Percentiles rank a stretch among this genome's conserved stretches.
Conservation (phyloP, 2,888 invertebrate genomes). For the Mythimna pallens region DNA sequence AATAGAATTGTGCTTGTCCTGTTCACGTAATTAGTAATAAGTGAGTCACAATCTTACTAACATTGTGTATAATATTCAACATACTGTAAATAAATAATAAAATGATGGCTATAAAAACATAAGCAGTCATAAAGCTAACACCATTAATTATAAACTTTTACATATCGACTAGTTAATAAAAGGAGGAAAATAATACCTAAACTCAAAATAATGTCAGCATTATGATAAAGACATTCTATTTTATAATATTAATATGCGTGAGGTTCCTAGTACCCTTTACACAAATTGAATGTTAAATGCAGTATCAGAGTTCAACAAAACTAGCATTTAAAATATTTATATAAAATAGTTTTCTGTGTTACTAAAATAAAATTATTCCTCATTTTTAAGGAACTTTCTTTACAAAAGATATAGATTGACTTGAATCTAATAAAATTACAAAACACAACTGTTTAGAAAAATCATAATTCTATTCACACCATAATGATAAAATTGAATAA, state of each 20-base stretch:
- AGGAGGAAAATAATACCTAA: neutral
- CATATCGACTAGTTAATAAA: neutral
- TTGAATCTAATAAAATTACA: neutral
- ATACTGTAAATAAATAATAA: neutral
- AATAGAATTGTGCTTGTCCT: conserved; percentile 21
- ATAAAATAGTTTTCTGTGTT: too few relatives aligned
- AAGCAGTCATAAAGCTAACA: conserved; percentile 9
- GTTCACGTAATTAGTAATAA: conserved; percentile 47
- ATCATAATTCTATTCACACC: neutral
- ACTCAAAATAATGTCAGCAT: neutral
- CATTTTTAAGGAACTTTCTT: too few relatives aligned
- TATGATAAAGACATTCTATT: too few relatives aligned
- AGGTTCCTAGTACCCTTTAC: too few relatives aligned
- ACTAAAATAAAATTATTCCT: too few relatives aligned
- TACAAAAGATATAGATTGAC: too few relatives aligned
- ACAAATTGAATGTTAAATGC: too few relatives aligned
- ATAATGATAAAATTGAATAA: neutral
- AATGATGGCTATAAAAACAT: neutral
- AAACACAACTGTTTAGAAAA: neutral
- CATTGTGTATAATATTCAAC: conserved; percentile 4
- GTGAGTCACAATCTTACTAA: conserved; percentile 27
- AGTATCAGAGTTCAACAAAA: too few relatives aligned
- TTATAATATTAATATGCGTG: too few relatives aligned
- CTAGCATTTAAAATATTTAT: too few relatives aligned
- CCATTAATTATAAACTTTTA: neutral